Evolutionary conservation across 2,113 vertebrate species (phyloP).

Genomic region (Polyodon spathula): DNA sequence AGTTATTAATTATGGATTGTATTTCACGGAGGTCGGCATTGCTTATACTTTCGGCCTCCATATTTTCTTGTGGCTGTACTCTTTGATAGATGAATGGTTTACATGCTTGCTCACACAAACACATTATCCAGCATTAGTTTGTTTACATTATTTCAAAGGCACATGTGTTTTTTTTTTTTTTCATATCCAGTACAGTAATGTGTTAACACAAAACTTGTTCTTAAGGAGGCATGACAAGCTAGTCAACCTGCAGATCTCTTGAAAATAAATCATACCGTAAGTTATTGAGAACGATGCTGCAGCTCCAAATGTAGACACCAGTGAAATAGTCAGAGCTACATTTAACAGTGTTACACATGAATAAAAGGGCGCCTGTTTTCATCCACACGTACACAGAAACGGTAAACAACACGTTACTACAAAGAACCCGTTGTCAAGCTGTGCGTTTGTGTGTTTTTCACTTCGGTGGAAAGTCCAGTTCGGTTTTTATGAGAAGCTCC

Average conservation of each 20-base stretch:
- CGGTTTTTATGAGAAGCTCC: slow-evolving; percentile 79
- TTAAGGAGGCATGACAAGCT: slow-evolving; percentile 44
- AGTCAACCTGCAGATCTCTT: slow-evolving; percentile 31
- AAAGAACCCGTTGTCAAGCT: slow-evolving; percentile 8
- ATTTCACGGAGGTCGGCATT: no score
- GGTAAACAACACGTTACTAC: background rate
- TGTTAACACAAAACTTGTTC: slow-evolving; percentile 38
- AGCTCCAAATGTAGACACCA: background rate
- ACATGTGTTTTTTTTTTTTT: no score
- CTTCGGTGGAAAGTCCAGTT: slow-evolving; percentile 83
- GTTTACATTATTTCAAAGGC: no score
- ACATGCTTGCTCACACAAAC: no score
- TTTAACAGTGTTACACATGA: no score
- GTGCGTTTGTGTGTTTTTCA: background rate
- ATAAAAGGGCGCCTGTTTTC: slow-evolving; percentile 16
- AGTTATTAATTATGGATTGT: no score
- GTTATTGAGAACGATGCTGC: slow-evolving; percentile 18
- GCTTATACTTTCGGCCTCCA: no score
- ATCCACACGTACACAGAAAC: background rate
- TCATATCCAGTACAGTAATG: no score
- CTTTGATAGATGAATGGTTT: no score
- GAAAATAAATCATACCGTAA: slow-evolving; percentile 21
- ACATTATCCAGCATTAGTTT: no score
- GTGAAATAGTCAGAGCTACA: no score
- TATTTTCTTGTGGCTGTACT: no score